Evolutionary conservation across 2,888 invertebrate genomes (phyloP).

Genomic region (Dynastes grantii): DNA sequence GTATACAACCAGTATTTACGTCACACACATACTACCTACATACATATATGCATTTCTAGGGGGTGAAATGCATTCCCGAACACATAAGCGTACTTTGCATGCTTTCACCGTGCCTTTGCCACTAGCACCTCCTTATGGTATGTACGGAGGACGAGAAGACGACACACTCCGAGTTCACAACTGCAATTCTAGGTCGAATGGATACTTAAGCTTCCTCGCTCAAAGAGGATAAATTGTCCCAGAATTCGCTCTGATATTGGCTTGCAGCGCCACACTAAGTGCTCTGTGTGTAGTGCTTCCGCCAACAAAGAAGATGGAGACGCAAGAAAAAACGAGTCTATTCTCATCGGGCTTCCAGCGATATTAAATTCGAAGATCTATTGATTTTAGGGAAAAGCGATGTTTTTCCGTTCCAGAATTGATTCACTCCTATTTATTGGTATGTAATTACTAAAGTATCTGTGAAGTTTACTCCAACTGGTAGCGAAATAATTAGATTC

Average conservation of each 20-base stretch:
- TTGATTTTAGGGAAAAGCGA: neutral
- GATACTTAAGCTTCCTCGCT: slow-evolving; percentile 49
- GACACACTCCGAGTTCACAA: neutral
- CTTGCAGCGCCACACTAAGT: slow-evolving; percentile 35
- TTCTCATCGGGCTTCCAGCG: neutral
- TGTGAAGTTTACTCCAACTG: neutral
- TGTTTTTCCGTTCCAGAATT: neutral
- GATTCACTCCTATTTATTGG: neutral
- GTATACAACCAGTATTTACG: too few relatives aligned
- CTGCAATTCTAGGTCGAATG: slow-evolving; percentile 45
- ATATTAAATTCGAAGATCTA: slow-evolving; percentile 15
- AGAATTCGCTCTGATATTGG: slow-evolving; percentile 48
- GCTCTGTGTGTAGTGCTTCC: slow-evolving; percentile 16
- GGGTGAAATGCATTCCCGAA: neutral
- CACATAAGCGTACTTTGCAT: neutral
- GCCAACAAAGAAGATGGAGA: neutral
- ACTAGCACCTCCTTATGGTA: neutral
- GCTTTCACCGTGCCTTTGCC: neutral
- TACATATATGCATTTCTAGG: too few relatives aligned
- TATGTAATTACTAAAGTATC: neutral
- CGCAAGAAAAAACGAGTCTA: neutral
- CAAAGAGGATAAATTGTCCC: slow-evolving; percentile 52
- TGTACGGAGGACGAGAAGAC: neutral
- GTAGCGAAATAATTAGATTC: neutral
- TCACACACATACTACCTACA: too few relatives aligned